Conservation (phyloP, 2,797 vertebrate genomes). For the Psittacula derbiana region DNA sequence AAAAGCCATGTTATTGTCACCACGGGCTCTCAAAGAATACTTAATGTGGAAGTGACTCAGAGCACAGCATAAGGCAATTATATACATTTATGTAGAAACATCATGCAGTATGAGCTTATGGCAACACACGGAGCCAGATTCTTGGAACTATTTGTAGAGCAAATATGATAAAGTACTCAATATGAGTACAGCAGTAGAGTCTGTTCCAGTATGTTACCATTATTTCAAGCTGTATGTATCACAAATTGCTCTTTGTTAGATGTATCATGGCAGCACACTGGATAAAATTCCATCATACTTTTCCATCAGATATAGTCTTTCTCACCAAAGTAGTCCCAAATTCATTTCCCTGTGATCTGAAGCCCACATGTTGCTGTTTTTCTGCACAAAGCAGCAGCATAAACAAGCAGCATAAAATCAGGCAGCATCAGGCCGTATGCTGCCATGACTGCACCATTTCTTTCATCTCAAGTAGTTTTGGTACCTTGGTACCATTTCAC, state of each 20-base stretch:
- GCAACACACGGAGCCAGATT: slow-evolving; percentile 25
- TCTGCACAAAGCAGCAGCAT: background rate
- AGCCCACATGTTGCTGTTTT: background rate
- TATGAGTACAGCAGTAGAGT: background rate
- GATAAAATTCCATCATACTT: background rate
- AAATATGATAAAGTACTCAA: background rate
- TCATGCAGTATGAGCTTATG: slow-evolving; percentile 24
- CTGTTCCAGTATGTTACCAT: slow-evolving; percentile 3
- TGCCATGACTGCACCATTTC: background rate
- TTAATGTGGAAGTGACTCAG: slow-evolving; percentile 47
- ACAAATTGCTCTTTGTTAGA: background rate
- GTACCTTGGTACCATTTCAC: background rate
- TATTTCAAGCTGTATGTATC: background rate
- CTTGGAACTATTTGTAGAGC: slow-evolving; percentile 51
- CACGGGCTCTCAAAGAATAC: slow-evolving; percentile 21
- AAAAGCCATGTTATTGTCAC: slow-evolving; percentile 8
- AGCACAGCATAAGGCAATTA: slow-evolving; percentile 44
- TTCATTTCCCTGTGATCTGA: background rate
- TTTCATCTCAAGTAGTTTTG: background rate
- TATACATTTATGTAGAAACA: slow-evolving; percentile 40
- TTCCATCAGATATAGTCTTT: background rate
- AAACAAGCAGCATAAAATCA: background rate
- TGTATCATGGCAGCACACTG: background rate
- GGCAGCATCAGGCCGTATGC: background rate
- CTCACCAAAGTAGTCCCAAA: background rate